Percentiles rank a stretch among this genome's conserved stretches.
phyloP scores from a whole-genome alignment of 2,797 vertebrate genomes.

The Aselliscus stoliczkanus region DNA sequence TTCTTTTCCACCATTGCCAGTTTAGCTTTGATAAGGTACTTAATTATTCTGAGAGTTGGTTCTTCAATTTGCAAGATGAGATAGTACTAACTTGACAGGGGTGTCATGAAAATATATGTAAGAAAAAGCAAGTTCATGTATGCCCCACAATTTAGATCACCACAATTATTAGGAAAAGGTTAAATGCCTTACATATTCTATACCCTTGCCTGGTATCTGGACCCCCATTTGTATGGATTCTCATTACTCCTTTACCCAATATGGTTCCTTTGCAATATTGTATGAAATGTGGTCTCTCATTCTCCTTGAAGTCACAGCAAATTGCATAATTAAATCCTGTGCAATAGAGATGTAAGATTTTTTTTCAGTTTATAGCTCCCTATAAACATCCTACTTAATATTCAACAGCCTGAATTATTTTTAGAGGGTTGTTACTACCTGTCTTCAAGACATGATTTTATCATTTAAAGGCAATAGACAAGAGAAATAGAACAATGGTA shows the following conservation, averaged over 20 bases:
- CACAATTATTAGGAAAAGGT: conserved; percentile 14
- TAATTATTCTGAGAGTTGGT: background rate
- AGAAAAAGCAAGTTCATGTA: background rate
- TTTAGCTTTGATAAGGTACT: background rate
- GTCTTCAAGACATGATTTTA: conserved; percentile 41
- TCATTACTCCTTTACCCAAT: conserved; percentile 11
- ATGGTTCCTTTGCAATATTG: background rate
- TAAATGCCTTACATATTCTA: background rate
- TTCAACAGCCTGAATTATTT: conserved; percentile 52
- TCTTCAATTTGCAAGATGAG: background rate
- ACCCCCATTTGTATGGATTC: background rate
- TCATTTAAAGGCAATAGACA: conserved; percentile 16
- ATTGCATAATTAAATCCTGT: conserved; percentile 45
- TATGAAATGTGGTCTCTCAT: background rate
- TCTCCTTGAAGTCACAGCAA: conserved; percentile 29
- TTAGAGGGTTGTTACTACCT: conserved; percentile 23
- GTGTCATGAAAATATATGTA: background rate
- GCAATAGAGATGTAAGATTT: conserved; percentile 26
- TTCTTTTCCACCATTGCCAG: background rate
- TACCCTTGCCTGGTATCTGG: background rate
- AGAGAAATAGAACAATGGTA: conserved; percentile 32
- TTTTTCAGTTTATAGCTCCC: conserved; percentile 53
- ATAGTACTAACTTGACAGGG: background rate
- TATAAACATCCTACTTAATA: conserved; percentile 50
- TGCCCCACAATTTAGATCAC: background rate